Conservation (phyloP, 1,140 invertebrate genomes). For the Physella acuta region DNA sequence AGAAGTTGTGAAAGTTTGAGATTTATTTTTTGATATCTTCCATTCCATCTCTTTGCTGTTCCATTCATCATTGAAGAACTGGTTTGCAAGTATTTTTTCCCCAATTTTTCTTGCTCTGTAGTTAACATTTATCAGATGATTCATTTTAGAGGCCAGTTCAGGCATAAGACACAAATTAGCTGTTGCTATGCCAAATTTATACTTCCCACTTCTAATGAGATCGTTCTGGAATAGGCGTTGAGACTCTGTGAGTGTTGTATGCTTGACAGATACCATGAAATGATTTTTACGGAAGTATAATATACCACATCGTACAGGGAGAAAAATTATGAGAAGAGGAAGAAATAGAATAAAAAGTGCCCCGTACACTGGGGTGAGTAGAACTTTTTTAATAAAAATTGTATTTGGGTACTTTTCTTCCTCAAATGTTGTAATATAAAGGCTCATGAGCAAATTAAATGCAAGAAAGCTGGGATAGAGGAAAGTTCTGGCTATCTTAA, state of each 20-base stretch:
- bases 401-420: constrained; percentile 27
- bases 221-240: not conserved
- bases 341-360: constrained; percentile 28
- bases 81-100: constrained; percentile 39
- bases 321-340: constrained; percentile 30
- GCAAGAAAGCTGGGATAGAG: constrained; percentile 20
- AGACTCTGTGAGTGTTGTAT: constrained; percentile 14
- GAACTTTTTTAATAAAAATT: constrained; percentile 16
- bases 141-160: constrained; percentile 42
- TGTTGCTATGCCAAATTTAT: constrained; percentile 36
- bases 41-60: constrained; percentile 16
- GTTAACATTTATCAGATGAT: constrained; percentile 41
- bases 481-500: not conserved
- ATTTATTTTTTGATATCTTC: not conserved
- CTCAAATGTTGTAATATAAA: constrained; percentile 31
- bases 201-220: not conserved
- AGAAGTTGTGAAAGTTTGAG: too few relatives aligned
- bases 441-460: constrained; percentile 16
- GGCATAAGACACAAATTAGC: constrained; percentile 46
- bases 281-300: constrained; percentile 32
- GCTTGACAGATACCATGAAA: constrained; percentile 31
- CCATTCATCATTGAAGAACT: constrained; percentile 28
- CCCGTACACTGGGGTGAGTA: constrained; percentile 28
- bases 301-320: constrained; percentile 35
- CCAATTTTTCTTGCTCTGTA: constrained; percentile 40